Evolutionary conservation across 2,888 invertebrate genomes (phyloP), one percentile per base, ranked within the genome.

Genomic region (Tenthredo scrophulariae): DNA sequence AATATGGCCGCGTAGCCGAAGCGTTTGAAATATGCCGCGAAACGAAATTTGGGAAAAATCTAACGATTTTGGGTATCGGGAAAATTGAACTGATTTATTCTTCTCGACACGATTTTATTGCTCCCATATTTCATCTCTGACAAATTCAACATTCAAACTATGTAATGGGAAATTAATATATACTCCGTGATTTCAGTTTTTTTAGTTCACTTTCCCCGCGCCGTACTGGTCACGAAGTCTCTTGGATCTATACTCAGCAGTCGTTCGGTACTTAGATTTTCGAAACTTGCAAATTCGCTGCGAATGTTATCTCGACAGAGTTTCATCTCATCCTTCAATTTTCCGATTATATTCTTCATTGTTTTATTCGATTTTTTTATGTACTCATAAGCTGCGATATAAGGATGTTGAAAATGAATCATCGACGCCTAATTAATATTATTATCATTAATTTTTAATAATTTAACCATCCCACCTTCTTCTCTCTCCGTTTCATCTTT

Each of bases 301-400:
- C 79, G 84, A 58, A 87, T 80, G 18, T 82, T 84, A 33, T 80
- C 75, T 9, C 86, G 54, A 29, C 85, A 85, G 18, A 75, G 46
- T 80, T 46, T 84, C 22, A 85, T 85, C 33, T 85, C 85, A 10
- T 85, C 85, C 2, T 62, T 70, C 29, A 87, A 84, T 67, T 86
- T 80, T 26, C 9, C 74, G 37, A 87, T 84, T 9, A 85, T 85
- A 6, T 37, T 87, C 67, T 84, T 87, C 84, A 87, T 87, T 6
- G 67, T 85, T 84, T 80, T 74, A 54, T 87, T 87, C 33, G 87
- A 82, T 54, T 84, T 58, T 65, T 85, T 84, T 46, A 87, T 86
- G 46, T 85, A 54, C 13, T 85, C 84, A 70, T 87, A 86, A 18
- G 87, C 87, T 87, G 70, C 15, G 40, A 10, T 18, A 22, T 18